phyloP scores from a whole-genome alignment of 2,797 vertebrate genomes.

The Artibeus jamaicensis region DNA sequence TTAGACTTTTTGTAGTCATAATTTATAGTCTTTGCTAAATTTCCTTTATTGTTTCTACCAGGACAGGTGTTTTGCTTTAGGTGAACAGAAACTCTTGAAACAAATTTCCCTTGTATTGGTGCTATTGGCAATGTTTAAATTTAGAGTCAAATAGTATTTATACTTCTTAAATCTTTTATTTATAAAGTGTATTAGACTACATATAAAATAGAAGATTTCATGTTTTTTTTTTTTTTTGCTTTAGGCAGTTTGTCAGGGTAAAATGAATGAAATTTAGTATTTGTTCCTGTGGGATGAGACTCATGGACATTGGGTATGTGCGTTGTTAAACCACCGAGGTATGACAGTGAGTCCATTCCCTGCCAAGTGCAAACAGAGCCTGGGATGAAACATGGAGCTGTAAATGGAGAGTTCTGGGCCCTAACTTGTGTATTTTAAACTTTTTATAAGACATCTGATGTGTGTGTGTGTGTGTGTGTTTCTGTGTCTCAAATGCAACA shows the following conservation, averaged over 20 bases:
- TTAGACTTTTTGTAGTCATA: neutral
- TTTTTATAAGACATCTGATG: neutral
- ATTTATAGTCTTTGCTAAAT: conserved; percentile 7
- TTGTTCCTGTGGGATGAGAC: neutral
- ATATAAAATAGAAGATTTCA: neutral
- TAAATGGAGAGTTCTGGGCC: neutral
- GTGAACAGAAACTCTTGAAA: neutral
- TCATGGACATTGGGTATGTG: neutral
- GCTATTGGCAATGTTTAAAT: neutral
- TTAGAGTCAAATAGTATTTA: neutral
- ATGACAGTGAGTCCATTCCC: neutral
- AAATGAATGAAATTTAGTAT: neutral
- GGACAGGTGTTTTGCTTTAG: neutral
- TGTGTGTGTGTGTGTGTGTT: neutral
- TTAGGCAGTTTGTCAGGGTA: neutral
- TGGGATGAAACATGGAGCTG: neutral
- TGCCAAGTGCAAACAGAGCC: neutral
- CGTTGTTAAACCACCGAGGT: neutral
- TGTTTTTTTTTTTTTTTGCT: neutral
- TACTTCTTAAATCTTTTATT: neutral
- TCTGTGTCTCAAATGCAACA: neutral
- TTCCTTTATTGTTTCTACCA: conserved; percentile 7
- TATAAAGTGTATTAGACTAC: neutral
- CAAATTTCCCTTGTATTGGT: conserved; percentile 21
- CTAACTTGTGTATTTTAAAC: neutral